A percentile compares a stretch with the other conserved stretches of the same genome.
Evolutionary conservation across 2,888 invertebrate genomes (phyloP).

Genomic region (Epinotia ramella): DNA sequence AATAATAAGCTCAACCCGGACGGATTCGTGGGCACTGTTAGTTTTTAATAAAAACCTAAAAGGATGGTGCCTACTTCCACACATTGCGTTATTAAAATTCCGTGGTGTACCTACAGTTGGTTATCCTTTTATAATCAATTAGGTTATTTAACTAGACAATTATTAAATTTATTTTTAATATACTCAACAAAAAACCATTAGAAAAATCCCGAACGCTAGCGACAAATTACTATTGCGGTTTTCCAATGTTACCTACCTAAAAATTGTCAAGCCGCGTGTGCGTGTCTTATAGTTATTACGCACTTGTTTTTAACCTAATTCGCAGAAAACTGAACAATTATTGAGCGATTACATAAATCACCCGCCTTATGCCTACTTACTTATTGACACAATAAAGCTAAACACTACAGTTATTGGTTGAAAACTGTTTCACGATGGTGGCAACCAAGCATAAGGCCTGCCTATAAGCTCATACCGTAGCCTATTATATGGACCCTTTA

Average conservation of each 20-base stretch:
- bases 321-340: slow-evolving; percentile 7
- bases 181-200: neutral
- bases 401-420: neutral
- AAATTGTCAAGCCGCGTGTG: neutral
- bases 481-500: no score
- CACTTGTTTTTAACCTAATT: slow-evolving; percentile 14
- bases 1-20: no score
- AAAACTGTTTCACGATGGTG: no score
- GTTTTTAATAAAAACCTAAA: neutral
- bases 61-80: no score
- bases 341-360: neutral
- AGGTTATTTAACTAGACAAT: neutral
- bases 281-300: neutral
- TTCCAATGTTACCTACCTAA: slow-evolving; percentile 6
- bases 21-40: no score
- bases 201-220: neutral
- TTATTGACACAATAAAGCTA: neutral
- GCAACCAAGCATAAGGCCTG: no score
- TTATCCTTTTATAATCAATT: neutral
- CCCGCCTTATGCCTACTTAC: neutral
- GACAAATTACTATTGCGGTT: slow-evolving; percentile 1
- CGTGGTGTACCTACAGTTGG: neutral
- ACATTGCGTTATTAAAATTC: neutral
- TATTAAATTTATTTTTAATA: neutral
- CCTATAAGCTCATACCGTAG: no score